phyloP scores from a whole-genome alignment of 1,140 invertebrate genomes.

The Anoplolepis gracilipes region DNA sequence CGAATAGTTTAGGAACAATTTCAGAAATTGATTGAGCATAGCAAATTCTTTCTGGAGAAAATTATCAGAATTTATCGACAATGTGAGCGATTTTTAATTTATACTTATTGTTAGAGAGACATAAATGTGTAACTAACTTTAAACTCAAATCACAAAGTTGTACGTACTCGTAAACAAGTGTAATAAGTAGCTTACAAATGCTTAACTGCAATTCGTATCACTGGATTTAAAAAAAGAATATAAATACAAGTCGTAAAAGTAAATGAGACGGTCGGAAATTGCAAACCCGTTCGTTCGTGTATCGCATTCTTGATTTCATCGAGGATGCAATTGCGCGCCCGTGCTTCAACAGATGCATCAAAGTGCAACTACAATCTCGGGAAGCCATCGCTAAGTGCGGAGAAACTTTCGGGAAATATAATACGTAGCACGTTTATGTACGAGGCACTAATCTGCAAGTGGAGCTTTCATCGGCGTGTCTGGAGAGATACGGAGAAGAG shows the following conservation, averaged over 20 bases:
- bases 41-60: background rate
- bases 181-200: background rate
- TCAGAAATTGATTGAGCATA: conserved; percentile 21
- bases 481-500: conserved; percentile 4
- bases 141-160: background rate
- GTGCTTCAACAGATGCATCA: conserved; percentile 9
- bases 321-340: conserved; percentile 12
- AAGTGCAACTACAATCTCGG: conserved; percentile 41
- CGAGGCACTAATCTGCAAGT: conserved; percentile 50
- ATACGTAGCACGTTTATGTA: conserved; percentile 44
- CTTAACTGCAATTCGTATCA: background rate
- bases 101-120: background rate
- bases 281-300: background rate
- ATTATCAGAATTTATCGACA: conserved; percentile 7
- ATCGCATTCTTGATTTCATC: conserved; percentile 10
- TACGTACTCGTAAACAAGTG: background rate
- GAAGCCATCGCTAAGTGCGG: conserved; percentile 13
- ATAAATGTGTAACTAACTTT: background rate
- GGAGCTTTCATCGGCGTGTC: background rate
- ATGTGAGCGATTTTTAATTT: background rate
- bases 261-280: background rate
- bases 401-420: conserved; percentile 37
- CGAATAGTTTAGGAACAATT: conserved; percentile 24
- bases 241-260: background rate
- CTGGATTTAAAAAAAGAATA: background rate